Percentiles rank a stretch among this genome's conserved stretches.
Evolutionary conservation across 1,140 invertebrate genomes (phyloP).

Genomic region (Drosophila bifasciata): DNA sequence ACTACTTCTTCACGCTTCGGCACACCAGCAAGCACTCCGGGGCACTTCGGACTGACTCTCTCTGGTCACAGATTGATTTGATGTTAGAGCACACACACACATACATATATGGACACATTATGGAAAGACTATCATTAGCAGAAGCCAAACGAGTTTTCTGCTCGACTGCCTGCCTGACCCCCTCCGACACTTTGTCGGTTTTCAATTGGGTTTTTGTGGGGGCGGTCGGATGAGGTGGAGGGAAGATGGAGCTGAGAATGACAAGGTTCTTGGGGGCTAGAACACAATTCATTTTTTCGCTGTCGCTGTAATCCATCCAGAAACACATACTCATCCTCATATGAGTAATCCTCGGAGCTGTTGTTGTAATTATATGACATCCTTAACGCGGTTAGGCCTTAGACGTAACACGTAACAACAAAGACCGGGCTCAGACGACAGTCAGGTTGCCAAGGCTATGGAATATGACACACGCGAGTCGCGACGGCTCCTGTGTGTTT

Average conservation of each 20-base stretch:
- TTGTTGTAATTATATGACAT: slow-evolving; percentile 72
- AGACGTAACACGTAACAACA: neutral
- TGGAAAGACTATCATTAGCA: slow-evolving; percentile 39
- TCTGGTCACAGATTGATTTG: slow-evolving; percentile 43
- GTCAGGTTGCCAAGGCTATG: slow-evolving; percentile 24
- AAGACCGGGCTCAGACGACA: slow-evolving; percentile 5
- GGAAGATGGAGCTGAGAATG: neutral
- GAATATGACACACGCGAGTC: slow-evolving; percentile 39
- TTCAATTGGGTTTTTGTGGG: slow-evolving; percentile 14
- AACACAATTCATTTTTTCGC: slow-evolving; percentile 23
- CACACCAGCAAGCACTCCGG: neutral
- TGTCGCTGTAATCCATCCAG: slow-evolving; percentile 5
- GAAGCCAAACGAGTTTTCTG: slow-evolving; percentile 52
- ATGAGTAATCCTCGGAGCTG: slow-evolving; percentile 66
- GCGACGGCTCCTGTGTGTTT: too few relatives aligned
- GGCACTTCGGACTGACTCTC: neutral
- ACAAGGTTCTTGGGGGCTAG: slow-evolving; percentile 17
- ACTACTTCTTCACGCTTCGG: slow-evolving; percentile 3
- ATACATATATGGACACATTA: slow-evolving; percentile 3
- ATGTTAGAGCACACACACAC: neutral
- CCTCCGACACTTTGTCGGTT: slow-evolving; percentile 34
- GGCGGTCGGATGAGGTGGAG: slow-evolving; percentile 1
- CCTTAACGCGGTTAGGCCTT: slow-evolving; percentile 6
- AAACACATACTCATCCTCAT: slow-evolving; percentile 72
- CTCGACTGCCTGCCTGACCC: slow-evolving; percentile 50